Conservation (phyloP, 2,113 vertebrate species). For the Trichechus manatus region DNA sequence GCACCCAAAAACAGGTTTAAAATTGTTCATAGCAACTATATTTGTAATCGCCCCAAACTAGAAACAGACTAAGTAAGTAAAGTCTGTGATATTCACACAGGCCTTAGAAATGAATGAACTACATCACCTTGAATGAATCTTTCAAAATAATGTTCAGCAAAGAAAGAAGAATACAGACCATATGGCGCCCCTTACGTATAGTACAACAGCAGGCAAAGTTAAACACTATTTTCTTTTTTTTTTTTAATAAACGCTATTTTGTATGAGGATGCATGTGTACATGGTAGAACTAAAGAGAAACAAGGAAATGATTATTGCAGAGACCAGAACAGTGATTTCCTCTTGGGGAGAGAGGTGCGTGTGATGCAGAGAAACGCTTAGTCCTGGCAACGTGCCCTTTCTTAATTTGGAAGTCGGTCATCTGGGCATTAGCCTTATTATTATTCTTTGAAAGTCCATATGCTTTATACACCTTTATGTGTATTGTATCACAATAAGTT, state of each 20-base stretch:
- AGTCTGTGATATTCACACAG: not conserved
- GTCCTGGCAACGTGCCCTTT: not conserved
- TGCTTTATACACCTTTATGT: not conserved
- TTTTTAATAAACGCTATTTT: not conserved
- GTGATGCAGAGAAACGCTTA: rapidly evolving
- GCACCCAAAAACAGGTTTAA: not conserved
- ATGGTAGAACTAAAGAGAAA: not conserved
- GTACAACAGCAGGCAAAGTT: not conserved
- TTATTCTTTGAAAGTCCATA: not conserved
- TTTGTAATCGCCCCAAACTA: not conserved
- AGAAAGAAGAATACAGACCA: not conserved
- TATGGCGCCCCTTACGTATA: not conserved
- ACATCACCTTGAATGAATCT: not conserved
- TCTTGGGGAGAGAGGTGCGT: not conserved
- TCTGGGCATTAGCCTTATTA: not conserved
- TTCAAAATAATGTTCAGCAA: not conserved
- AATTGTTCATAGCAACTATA: not conserved
- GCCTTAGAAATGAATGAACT: not conserved
- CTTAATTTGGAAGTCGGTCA: not conserved
- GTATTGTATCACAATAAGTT: not conserved
- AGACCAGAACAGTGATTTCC: not conserved
- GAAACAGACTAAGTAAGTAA: not conserved
- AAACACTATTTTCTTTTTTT: too few species aligned
- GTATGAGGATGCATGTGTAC: too few species aligned
- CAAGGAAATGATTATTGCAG: not conserved